phyloP scores from a whole-genome alignment of 2,113 vertebrate species.

The Tinamus guttatus region DNA sequence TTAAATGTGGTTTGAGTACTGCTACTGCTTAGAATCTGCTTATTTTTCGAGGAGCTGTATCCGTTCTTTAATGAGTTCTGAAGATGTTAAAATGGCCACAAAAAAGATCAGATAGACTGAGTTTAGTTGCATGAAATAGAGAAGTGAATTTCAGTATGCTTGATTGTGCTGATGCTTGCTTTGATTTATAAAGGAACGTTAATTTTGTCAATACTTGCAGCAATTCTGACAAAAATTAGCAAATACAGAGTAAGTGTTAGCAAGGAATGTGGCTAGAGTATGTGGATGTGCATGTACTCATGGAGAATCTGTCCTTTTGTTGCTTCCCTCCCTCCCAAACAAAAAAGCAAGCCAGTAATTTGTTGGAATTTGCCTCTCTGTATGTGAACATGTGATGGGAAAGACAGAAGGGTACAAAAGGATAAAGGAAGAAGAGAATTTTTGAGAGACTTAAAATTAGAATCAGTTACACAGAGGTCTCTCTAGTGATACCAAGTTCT shows the following conservation, averaged over 20 bases:
- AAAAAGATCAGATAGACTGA: no score
- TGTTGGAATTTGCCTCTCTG: neutral
- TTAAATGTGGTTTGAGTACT: neutral
- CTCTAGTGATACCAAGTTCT: neutral
- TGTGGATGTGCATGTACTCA: neutral
- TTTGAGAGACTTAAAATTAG: neutral
- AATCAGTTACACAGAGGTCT: neutral
- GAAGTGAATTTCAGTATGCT: neutral
- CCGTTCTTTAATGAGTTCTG: neutral
- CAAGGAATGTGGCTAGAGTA: neutral
- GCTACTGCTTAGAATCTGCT: neutral
- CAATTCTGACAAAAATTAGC: neutral
- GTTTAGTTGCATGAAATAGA: neutral
- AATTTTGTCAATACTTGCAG: neutral
- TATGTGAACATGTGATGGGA: neutral
- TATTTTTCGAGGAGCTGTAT: neutral
- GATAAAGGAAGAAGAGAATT: neutral
- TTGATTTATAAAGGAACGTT: neutral
- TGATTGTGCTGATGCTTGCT: neutral
- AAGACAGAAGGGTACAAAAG: neutral
- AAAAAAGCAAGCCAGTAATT: neutral
- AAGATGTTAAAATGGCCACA: neutral
- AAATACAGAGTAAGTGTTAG: neutral
- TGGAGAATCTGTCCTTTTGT: neutral
- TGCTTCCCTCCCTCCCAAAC: no score